A percentile compares a stretch with the other conserved stretches of the same genome.
Conservation (phyloP, 2,797 vertebrate genomes). For the Sebastes jordani region DNA sequence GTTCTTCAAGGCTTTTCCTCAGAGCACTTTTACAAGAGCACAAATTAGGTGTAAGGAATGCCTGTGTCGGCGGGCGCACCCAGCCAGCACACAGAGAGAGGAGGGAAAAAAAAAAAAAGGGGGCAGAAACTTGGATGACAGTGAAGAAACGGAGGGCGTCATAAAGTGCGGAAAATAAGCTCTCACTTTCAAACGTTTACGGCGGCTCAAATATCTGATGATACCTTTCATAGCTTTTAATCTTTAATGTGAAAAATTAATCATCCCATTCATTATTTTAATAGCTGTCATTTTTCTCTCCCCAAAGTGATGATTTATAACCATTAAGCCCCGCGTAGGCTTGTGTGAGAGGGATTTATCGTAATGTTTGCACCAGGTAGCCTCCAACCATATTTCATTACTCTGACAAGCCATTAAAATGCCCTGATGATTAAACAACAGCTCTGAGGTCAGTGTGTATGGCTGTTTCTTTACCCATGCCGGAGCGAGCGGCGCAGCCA, state of each 20-base stretch:
- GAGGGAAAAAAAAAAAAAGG: neutral
- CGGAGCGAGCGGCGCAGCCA: constrained; percentile 23
- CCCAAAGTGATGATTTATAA: constrained; percentile 83
- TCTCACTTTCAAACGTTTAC: constrained; percentile 77
- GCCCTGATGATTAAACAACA: constrained; percentile 83
- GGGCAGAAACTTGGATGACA: constrained; percentile 53
- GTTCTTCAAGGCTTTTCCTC: constrained; percentile 75
- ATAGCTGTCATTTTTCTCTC: constrained; percentile 84
- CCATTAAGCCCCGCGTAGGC: constrained; percentile 73
- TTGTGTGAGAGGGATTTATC: constrained; percentile 82
- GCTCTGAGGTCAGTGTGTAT: constrained; percentile 70
- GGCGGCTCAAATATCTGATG: constrained; percentile 76
- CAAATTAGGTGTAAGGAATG: constrained; percentile 72
- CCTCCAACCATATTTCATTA: constrained; percentile 82
- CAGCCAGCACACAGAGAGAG: constrained; percentile 6
- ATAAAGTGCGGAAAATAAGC: constrained; percentile 73
- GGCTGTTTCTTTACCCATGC: constrained; percentile 57
- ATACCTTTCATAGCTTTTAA: constrained; percentile 83
- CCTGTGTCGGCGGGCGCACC: constrained; percentile 30
- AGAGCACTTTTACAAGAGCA: constrained; percentile 72
- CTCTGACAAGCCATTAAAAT: constrained; percentile 83
- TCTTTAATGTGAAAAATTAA: constrained; percentile 87
- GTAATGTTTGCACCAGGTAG: constrained; percentile 85
- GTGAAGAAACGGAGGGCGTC: constrained; percentile 68
- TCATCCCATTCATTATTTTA: constrained; percentile 87